A percentile compares a stretch with the other conserved stretches of the same genome.
Conservation (phyloP, 2,113 vertebrate genomes). For the Herpetotheres cachinnans region DNA sequence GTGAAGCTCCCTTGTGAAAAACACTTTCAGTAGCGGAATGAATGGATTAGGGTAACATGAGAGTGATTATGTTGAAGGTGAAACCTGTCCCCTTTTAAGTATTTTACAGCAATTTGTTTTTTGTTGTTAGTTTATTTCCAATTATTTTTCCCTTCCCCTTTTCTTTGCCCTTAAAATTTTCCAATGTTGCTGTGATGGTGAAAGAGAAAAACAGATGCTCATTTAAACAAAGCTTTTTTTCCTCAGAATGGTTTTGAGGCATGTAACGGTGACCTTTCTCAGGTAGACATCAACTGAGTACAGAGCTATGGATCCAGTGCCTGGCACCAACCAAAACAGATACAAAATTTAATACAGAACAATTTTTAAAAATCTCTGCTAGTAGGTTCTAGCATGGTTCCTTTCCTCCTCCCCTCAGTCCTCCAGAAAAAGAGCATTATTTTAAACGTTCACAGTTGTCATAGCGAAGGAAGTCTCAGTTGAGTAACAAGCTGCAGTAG, state of each 20-base stretch:
- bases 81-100: not conserved
- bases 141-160: not conserved
- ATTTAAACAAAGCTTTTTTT: not conserved
- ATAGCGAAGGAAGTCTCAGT: constrained; percentile 17
- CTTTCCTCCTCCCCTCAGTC: not conserved
- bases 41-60: not conserved
- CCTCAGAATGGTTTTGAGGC: not conserved
- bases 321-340: not conserved
- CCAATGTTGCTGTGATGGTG: not conserved
- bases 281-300: not conserved
- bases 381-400: not conserved
- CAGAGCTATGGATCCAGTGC: not conserved
- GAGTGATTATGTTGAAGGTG: not conserved
- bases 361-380: not conserved
- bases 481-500: constrained; percentile 1
- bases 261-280: not conserved
- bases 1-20: not conserved
- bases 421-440: constrained; percentile 34
- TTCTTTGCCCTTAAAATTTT: not conserved
- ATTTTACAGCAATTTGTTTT: not conserved
- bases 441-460: constrained; percentile 35
- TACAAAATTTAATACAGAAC: not conserved
- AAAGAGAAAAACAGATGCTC: not conserved
- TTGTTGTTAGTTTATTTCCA: not conserved
- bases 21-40: not conserved